Conservation (phyloP, 2,797 vertebrate species). For the Agapornis canus region DNA sequence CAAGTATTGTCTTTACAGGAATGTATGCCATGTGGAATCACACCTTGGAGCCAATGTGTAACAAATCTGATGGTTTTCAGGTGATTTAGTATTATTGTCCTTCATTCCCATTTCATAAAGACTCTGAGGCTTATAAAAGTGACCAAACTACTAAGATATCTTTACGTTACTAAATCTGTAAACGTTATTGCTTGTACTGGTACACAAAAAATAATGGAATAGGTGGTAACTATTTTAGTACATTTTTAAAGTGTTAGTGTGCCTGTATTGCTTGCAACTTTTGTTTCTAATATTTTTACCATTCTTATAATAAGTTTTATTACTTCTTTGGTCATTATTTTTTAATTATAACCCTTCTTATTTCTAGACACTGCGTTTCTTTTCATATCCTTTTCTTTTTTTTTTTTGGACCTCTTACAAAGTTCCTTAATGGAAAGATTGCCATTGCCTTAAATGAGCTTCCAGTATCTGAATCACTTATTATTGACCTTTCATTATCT, state of each 20-base stretch:
- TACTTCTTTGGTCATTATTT: background rate
- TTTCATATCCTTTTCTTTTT: background rate
- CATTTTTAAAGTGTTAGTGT: background rate
- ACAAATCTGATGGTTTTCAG: accelerated
- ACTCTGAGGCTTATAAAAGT: background rate
- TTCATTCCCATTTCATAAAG: background rate
- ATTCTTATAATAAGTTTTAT: background rate
- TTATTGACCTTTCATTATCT: background rate
- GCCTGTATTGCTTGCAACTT: background rate
- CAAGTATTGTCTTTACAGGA: background rate
- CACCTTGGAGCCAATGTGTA: background rate
- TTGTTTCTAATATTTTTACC: background rate
- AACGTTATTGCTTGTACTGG: background rate
- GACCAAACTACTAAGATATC: background rate
- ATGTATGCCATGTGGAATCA: background rate
- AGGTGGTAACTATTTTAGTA: background rate
- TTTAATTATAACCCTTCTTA: background rate
- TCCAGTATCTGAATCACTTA: background rate
- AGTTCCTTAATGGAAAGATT: background rate
- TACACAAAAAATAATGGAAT: background rate
- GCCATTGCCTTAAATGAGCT: background rate
- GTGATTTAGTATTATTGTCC: background rate
- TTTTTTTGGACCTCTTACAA: background rate
- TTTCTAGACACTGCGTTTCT: background rate
- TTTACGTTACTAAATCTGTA: background rate